Evolutionary conservation across 2,797 vertebrate species (phyloP).

Genomic region (Schizothorax lantsangensis): DNA sequence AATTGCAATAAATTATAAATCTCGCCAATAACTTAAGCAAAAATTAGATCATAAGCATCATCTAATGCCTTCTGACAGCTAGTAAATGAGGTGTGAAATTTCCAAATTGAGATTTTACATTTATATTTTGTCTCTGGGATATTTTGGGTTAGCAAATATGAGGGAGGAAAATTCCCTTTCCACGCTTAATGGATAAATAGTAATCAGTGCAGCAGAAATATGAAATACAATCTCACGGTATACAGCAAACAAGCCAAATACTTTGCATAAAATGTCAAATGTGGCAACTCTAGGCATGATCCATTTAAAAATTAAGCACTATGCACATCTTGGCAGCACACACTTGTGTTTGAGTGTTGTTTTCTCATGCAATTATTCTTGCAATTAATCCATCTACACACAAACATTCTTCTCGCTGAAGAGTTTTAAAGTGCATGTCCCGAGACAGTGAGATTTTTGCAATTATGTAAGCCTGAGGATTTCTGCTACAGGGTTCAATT

Average conservation of each 20-base stretch:
- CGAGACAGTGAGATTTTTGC: conserved; percentile 60
- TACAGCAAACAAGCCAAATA: conserved; percentile 4
- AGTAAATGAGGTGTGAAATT: conserved; percentile 41
- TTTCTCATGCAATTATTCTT: conserved; percentile 17
- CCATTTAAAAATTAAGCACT: conserved; percentile 10
- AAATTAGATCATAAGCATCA: conserved; percentile 11
- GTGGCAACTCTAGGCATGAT: background rate
- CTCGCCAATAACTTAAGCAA: conserved; percentile 16
- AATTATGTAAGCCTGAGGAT: conserved; percentile 49
- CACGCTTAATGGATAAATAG: conserved; percentile 24
- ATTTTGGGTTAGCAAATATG: conserved; percentile 33
- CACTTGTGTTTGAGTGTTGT: conserved; percentile 5
- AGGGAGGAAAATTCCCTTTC: conserved; percentile 21
- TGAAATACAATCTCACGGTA: conserved; percentile 13
- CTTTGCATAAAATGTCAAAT: conserved; percentile 6
- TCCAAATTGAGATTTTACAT: conserved; percentile 43
- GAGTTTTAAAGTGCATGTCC: conserved; percentile 54
- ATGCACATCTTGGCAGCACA: background rate
- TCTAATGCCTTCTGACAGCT: conserved; percentile 30
- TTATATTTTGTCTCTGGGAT: conserved; percentile 38
- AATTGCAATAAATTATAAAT: background rate
- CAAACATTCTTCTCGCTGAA: conserved; percentile 45
- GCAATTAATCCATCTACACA: conserved; percentile 4
- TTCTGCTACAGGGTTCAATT: conserved; percentile 64
- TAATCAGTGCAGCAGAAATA: conserved; percentile 21